These are phyloP conservation scores for Lates japonicus DNA, from an alignment of 2,797 vertebrate genomes.

Conservation along the genomic window DNA sequence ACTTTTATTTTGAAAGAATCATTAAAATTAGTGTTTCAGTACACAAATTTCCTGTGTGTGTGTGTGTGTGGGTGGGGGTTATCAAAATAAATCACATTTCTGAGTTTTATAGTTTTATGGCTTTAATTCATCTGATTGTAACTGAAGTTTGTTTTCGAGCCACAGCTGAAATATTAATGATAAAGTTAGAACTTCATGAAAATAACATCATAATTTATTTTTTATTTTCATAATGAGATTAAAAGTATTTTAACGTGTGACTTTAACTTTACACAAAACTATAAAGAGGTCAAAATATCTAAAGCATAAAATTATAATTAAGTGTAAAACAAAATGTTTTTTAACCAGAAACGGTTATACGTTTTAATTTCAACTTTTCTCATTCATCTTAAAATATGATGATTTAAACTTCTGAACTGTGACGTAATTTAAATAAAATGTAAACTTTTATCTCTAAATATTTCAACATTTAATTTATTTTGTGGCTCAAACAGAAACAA, in stretches of 20 bases:
- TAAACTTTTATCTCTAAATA: background rate
- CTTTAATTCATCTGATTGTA: background rate
- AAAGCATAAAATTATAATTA: too few species aligned
- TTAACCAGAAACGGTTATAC: too few species aligned
- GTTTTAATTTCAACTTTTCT: too few species aligned
- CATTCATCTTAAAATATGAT: too few species aligned
- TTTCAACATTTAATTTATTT: background rate
- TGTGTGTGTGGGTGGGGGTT: background rate
- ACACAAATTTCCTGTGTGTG: background rate
- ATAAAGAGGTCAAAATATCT: background rate
- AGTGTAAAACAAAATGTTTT: too few species aligned
- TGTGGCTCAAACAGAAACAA: background rate
- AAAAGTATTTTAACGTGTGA: too few species aligned
- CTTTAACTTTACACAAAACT: too few species aligned
- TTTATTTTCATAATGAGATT: too few species aligned
- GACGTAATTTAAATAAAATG: background rate
- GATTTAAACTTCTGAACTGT: too few species aligned
- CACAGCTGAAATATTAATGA: background rate
- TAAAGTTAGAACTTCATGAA: background rate
- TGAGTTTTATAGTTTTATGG: background rate
- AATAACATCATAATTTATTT: background rate
- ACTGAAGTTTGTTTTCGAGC: too few species aligned
- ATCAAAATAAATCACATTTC: background rate
- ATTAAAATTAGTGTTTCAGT: conserved; percentile 39
- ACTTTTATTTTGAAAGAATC: conserved; percentile 79